phyloP scores from a whole-genome alignment of 2,888 invertebrate species.

The Peribatodes rhomboidaria region DNA sequence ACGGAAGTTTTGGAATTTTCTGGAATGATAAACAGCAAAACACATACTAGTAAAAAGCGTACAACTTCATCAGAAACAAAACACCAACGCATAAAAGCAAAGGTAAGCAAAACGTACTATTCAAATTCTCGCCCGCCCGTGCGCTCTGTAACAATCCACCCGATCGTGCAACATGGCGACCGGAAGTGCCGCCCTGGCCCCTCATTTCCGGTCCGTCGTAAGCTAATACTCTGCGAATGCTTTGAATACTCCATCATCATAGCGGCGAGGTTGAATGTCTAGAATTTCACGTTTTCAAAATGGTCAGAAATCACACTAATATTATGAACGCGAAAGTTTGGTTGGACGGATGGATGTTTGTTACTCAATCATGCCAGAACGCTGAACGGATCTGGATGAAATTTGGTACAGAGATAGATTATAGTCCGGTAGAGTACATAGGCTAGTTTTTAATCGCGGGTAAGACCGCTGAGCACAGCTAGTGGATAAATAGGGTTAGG shows the following conservation, averaged over 20 bases:
- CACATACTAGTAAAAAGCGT: background rate
- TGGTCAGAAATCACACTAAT: background rate
- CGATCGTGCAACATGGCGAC: slow-evolving; percentile 26
- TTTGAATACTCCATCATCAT: slow-evolving; percentile 6
- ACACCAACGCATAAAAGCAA: background rate
- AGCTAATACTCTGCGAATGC: background rate
- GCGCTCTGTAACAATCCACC: slow-evolving; percentile 4
- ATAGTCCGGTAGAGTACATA: too few species aligned
- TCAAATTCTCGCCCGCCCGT: slow-evolving; percentile 14
- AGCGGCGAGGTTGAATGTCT: background rate
- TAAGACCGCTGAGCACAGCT: too few species aligned
- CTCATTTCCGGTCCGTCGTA: slow-evolving; percentile 32
- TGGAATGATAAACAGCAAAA: too few species aligned
- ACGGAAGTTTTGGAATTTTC: too few species aligned
- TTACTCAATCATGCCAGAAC: too few species aligned
- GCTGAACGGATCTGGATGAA: too few species aligned
- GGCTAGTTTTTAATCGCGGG: too few species aligned
- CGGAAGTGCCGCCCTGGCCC: slow-evolving; percentile 29
- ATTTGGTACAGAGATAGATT: too few species aligned
- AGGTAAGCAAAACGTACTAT: slow-evolving; percentile 16
- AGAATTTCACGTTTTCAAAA: background rate
- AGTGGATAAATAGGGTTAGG: too few species aligned
- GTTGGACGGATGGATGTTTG: too few species aligned
- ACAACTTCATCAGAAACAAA: background rate
- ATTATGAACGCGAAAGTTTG: too few species aligned